Base-by-base conservation (phyloP, 1,140 invertebrate species). In the Drosophila repleta region DNA sequence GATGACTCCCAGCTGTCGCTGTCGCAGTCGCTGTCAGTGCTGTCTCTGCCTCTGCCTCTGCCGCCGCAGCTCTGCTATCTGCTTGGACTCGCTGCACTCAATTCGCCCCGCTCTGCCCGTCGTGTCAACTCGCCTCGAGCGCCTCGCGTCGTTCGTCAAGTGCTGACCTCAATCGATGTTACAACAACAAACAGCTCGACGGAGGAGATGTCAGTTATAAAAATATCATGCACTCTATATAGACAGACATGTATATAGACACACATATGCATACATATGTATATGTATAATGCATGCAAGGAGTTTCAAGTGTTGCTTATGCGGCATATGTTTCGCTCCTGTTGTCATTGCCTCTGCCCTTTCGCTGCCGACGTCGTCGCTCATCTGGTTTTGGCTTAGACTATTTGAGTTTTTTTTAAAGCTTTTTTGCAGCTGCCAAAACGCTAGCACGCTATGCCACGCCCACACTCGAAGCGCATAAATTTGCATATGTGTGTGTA, bases 81-180 rank as follows among this genome's bases (percentile, higher is more conserved):
- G 63, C 57, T 55, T 58, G 41, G 17, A 45, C 15, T 45, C 15
- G 77, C 62, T 46, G 17, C 52, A 37, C 15, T 15, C 45, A 11
- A 43, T n/a, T 6, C 10, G 26, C 48, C 11, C 10, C 37, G 10
- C 21, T 13, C 3, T 20, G 17, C 4, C 39, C 4, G 6, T 41
- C 39, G 17, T 17, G 13, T 45, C 41, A 18, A 41, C 29, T 32
- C 41, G 58, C 32, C 51, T 62, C 55, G 15, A 46, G 48, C 32
- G 29, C n/a, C n/a, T 29, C 29, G 29, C 29, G 32, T 11, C 64
- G 64, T 57, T 57, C 24, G 63, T 32, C 11, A 62, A 69, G 61
- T 74, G 66, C 56, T 74, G 71, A 74, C 71, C 71, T 74, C 71
- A 74, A 74, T 74, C 68, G 58, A 63, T 69, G 66, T 70, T 69